Evolutionary conservation across 35 echinoderm and acorn worm genomes (phyloP), one percentile per base, ranked within the genome.

Genomic region (Apostichopus japonicus): DNA sequence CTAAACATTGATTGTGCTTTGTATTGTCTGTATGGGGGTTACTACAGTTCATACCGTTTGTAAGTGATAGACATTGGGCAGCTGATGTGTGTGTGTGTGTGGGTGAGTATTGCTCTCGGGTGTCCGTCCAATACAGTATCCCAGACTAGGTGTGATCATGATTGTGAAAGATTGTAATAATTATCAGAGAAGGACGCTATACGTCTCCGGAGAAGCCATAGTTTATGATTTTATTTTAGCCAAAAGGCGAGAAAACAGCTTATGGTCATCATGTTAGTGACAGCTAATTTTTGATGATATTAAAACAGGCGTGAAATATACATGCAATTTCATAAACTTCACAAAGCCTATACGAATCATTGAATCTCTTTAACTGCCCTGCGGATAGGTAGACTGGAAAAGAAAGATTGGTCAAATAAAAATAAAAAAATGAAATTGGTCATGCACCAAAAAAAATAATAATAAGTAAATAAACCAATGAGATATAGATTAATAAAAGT

Each of bases 261-360:
- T 58, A 84, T 84, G 81, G 81, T 84, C 81, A 84, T 57, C 81
- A 84, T 84, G 56, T 84, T 84, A 84, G 81, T 75, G 16, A 75
- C 15, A 23, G 71, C 71, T 75, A 75, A 75, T 75, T 75, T 75
- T 75, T 75, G 71, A 75, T 19, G 71, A 75, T 75, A 75, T 75
- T 75, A 75, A 75, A 75, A 75, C 71, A 75, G 71, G 71, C 71
- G 71, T 75, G 71, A 75, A 75, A n/a, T 75, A 23, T 75, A 75
- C 71, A 75, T 75, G 71, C 11, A 67, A 67, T 67, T 67, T 67
- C 63, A 67, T 67, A 67, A 44, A 44, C 33, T 44, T 44, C 33
- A 44, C 33, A 44, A 44, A 44, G 33, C 33, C 33, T 44, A 4
- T 44, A 44, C 2, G 33, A 44, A 44, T 4, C 2, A 44, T 44